Percentiles rank a stretch among this genome's conserved stretches.
phyloP scores from a whole-genome alignment of 2,113 vertebrate genomes.

The Heteronetta atricapilla region DNA sequence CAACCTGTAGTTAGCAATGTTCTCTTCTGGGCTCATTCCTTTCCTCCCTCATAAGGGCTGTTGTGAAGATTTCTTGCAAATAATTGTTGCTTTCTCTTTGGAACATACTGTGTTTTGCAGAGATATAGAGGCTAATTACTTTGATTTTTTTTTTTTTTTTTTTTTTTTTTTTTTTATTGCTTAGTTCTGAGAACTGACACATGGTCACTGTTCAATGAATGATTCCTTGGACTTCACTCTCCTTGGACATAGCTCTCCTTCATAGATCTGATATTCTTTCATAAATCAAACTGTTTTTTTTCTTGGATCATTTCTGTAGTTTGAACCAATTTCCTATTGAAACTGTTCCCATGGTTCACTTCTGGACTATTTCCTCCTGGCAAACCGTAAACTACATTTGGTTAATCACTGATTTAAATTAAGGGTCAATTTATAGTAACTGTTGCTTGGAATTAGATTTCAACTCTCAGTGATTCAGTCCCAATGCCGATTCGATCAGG shows the following conservation, averaged over 20 bases:
- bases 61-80: neutral
- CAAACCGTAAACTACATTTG: neutral
- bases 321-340: neutral
- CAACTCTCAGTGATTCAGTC: neutral
- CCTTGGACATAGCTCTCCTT: neutral
- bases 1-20: neutral
- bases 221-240: neutral
- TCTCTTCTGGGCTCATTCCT: neutral
- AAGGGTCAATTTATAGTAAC: neutral
- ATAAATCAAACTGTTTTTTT: neutral
- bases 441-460: neutral
- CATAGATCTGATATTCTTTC: neutral
- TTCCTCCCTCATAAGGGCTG: neutral
- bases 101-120: neutral
- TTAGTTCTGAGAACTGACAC: neutral
- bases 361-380: neutral
- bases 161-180: neutral
- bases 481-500: neutral
- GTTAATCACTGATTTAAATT: neutral
- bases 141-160: too few species aligned
- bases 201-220: neutral
- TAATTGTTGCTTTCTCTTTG: neutral
- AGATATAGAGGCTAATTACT: neutral
- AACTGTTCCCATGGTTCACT: neutral
- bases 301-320: neutral